phyloP scores from a whole-genome alignment of 2,113 vertebrate species.

The Macrotus californicus region DNA sequence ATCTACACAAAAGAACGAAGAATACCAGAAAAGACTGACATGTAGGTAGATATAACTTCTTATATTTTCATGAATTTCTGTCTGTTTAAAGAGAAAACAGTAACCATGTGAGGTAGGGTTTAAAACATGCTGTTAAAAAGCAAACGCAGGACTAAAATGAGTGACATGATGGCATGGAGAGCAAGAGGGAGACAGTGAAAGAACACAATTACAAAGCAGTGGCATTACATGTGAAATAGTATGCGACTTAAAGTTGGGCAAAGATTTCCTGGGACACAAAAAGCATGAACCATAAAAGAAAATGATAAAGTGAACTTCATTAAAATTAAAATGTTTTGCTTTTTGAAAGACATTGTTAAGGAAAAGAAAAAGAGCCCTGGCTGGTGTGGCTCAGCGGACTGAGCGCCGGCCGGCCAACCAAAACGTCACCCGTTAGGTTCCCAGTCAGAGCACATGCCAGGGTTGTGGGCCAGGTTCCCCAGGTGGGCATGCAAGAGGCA shows the following conservation, averaged over 20 bases:
- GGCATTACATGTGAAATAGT: background rate
- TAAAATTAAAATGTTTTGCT: background rate
- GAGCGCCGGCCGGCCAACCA: too few relatives aligned
- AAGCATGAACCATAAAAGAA: background rate
- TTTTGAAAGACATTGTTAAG: background rate
- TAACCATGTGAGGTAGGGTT: background rate
- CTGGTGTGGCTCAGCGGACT: too few relatives aligned
- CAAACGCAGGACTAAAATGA: background rate
- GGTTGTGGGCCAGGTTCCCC: too few relatives aligned
- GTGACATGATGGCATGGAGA: background rate
- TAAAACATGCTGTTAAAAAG: background rate
- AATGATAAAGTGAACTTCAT: background rate
- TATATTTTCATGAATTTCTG: background rate
- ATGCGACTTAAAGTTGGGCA: background rate
- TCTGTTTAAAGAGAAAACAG: background rate
- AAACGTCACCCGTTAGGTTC: too few relatives aligned
- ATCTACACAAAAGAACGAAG: background rate
- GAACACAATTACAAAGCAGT: background rate
- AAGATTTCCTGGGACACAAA: background rate
- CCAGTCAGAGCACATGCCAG: too few relatives aligned
- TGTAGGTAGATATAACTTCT: background rate
- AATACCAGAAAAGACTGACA: background rate
- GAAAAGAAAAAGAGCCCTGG: too few relatives aligned
- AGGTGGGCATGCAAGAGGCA: too few relatives aligned
- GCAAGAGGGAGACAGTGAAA: background rate